These are phyloP conservation scores for Trichopoda pennipes DNA, from an alignment of 2,888 invertebrate genomes.

Conservation along the genomic window DNA sequence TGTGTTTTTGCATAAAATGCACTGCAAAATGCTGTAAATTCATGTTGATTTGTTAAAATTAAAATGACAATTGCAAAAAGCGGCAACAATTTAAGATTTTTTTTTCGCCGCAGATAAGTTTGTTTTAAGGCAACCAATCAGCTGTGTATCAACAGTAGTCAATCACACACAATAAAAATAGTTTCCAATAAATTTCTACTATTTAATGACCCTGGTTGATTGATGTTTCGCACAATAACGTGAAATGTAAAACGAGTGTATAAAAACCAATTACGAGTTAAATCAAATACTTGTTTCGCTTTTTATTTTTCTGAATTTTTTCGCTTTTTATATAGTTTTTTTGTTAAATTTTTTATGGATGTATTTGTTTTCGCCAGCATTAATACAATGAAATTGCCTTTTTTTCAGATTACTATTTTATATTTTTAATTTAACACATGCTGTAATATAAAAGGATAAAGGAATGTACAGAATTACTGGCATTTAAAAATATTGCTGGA, in stretches of 20 bases:
- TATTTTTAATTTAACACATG: too few relatives aligned
- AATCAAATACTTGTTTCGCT: conserved; percentile 3
- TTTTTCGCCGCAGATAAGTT: conserved; percentile 6
- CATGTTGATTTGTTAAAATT: not conserved
- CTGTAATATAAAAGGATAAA: too few relatives aligned
- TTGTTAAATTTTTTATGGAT: not conserved
- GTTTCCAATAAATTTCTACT: conserved; percentile 21
- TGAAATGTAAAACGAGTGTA: conserved; percentile 10
- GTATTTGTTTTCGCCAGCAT: not conserved
- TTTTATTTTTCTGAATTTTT: not conserved
- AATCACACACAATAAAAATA: conserved; percentile 21
- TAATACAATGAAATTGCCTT: not conserved
- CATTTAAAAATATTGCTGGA: too few relatives aligned
- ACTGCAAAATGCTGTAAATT: not conserved
- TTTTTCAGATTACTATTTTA: not conserved
- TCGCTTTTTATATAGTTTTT: not conserved
- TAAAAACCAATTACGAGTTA: conserved; percentile 39
- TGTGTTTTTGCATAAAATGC: not conserved
- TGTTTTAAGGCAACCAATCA: conserved; percentile 39
- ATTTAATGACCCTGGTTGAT: not conserved
- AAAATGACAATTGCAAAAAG: not conserved
- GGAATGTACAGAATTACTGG: too few relatives aligned
- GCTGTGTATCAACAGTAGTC: conserved; percentile 23
- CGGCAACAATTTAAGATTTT: not conserved
- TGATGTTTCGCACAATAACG: not conserved